Evolutionary conservation across 2,797 vertebrate genomes (phyloP), one percentile per base, ranked within the genome.

Genomic region (Cheirogaleus major): DNA sequence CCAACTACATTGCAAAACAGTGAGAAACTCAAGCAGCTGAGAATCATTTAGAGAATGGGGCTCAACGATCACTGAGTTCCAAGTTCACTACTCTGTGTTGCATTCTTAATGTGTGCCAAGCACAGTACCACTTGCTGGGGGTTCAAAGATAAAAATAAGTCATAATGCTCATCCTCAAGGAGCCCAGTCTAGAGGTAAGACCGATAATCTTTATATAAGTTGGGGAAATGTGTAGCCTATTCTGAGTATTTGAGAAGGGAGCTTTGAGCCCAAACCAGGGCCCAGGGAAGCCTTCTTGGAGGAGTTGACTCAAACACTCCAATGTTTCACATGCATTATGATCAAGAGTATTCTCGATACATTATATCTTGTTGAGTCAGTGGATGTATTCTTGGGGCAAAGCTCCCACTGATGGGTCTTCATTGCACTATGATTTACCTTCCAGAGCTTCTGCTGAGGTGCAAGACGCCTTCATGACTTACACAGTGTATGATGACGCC

Each of bases 391-490:
- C 30, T 15, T 27, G 50, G 59, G 43, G 15, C 55, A 41, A 45
- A 48, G 13, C 70, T 87, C 32, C 23, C 11, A 9, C 9, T 17
- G 14, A 38, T 67, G 65, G 20, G 13, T 45, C 38, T 50, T 79
- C 35, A 89, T 4, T n/a, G 14, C 0, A 11, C 7, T 15, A 18
- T 48, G 38, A 5, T 88, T 89, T 87, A 88, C 93, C 89, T 97
- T 97, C 22, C 95, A 99, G 99, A 97, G 96, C 83, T 41, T 93
- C 98, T 41, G 94, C 98, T 35, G 98, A 96, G 14, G 93, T 98
- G 30, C 98, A 99, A 97, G 99, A 98, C 7, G 97, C 96, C 18
- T 99, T 99, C 93, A 98, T 99, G 99, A 99, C 98, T 1, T 99
- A 98, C 76, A 98, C 98, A 18, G 98, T 99, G 20, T 99, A 99